A percentile compares a stretch with the other conserved stretches of the same genome.
Conservation (phyloP, 2,888 invertebrate species). For the Phyto melanocephala region DNA sequence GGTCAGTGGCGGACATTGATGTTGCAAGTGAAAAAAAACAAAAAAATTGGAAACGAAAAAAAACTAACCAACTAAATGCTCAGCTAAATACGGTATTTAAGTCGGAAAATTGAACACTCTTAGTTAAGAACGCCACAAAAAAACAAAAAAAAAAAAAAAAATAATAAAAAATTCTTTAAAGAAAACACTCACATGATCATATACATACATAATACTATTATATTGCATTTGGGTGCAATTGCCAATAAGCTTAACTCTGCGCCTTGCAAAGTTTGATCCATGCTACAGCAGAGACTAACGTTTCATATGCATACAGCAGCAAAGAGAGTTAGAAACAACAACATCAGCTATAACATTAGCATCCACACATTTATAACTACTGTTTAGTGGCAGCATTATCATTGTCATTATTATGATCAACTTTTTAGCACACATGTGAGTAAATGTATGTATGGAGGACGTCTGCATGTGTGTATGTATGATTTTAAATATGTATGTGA, state of each 20-base stretch:
- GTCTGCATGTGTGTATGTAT: neutral
- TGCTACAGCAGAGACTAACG: conserved; percentile 50
- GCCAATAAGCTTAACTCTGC: neutral
- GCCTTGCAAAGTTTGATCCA: conserved; percentile 11
- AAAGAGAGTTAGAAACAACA: conserved; percentile 34
- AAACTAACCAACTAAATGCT: conserved; percentile 61
- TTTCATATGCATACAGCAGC: conserved; percentile 59
- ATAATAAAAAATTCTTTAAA: neutral
- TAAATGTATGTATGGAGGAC: conserved; percentile 29
- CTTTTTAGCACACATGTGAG: conserved; percentile 26
- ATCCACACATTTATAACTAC: neutral
- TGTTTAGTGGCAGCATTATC: conserved; percentile 33
- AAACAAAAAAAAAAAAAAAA: neutral
- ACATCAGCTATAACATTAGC: neutral
- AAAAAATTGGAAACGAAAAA: conserved; percentile 3
- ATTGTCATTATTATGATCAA: conserved; percentile 50
- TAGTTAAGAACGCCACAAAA: conserved; percentile 2
- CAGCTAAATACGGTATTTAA: conserved; percentile 66
- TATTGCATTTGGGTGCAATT: conserved; percentile 18
- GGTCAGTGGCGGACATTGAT: conserved; percentile 39
- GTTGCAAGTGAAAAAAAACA: conserved; percentile 54
- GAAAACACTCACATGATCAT: conserved; percentile 38
- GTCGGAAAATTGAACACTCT: conserved; percentile 65
- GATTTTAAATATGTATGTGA: neutral
- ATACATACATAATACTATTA: neutral